Base-by-base conservation (phyloP, 2,113 vertebrate species). In the Otus sunia region DNA sequence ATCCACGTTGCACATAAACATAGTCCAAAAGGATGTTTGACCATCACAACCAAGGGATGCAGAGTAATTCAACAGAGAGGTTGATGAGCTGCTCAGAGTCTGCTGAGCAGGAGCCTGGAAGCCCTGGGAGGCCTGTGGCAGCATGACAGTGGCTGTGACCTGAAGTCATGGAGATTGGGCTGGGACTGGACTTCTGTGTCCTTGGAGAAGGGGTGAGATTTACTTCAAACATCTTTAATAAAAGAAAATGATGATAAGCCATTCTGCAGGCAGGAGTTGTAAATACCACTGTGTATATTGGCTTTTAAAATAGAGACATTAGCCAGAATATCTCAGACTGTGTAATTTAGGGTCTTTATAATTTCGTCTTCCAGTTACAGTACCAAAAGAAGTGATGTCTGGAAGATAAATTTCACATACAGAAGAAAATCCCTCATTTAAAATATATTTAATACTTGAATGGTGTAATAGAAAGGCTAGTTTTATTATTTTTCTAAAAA, bases 191-290 rank as follows among this genome's bases (percentile, higher is more conserved):
- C 5, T 15, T 94, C 47, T 66, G 39, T 87, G 94, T 87, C 76
- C 83, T 94, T 91, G 69, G 68, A 94, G 66, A 89, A 90, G 66
- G 69, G 39, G 49, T 64, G 69, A 89, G 64, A 87, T 76, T 85
- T 85, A 92, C 80, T 91, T 94, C 83, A 92, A 94, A 88, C 17
- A 32, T 71, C 64, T 96, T 96, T 93, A 91, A 96, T 92, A 88
- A 90, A 93, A 96, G 49, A 87, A 96, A 95, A 89, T 68, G 0
- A 81, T 78, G 80, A 92, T 92, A 94, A 95, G 93, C 80, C 73
- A 29, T 79, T 96, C 88, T 92, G 64, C 88, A 94, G 91, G 86
- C 83, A 91, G 76, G 32, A 95, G 88, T 5, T 91, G 92, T 94
- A 92, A 97, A 96, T 86, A 86, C 73, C 76, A 68, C 60, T 87